phyloP scores from a whole-genome alignment of 2,888 invertebrate species.

The Drosophila flavopinicola region DNA sequence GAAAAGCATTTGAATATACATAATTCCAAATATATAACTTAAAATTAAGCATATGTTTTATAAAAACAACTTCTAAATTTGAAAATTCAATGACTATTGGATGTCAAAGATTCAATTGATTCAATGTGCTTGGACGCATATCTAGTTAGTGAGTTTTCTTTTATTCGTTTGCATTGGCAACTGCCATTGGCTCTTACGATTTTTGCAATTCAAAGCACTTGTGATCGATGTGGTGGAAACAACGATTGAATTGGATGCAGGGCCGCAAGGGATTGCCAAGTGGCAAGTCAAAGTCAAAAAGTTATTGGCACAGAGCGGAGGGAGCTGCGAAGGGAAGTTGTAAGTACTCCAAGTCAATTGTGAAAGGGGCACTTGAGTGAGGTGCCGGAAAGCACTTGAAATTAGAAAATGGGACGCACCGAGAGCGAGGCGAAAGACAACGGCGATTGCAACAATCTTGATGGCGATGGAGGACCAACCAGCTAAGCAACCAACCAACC shows the following conservation, averaged over 20 bases:
- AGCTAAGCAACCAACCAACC: constrained; percentile 25
- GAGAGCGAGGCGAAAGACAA: constrained; percentile 50
- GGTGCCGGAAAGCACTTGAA: constrained; percentile 67
- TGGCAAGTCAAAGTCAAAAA: constrained; percentile 58
- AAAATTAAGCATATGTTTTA: too few species aligned
- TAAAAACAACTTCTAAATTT: too few species aligned
- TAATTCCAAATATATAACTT: too few species aligned
- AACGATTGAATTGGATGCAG: constrained; percentile 24
- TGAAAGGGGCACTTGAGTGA: constrained; percentile 53
- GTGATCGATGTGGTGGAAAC: constrained; percentile 37
- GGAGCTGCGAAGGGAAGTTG: not conserved
- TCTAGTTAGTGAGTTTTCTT: not conserved
- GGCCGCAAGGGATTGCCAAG: constrained; percentile 37
- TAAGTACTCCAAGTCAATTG: constrained; percentile 33
- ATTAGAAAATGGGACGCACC: constrained; percentile 67
- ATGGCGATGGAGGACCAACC: constrained; percentile 33
- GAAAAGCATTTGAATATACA: too few species aligned
- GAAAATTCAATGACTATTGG: too few species aligned
- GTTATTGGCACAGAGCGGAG: constrained; percentile 13
- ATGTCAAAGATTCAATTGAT: too few species aligned
- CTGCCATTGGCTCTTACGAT: constrained; percentile 9
- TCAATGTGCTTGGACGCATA: not conserved
- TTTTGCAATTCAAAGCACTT: constrained; percentile 18
- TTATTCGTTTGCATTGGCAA: not conserved
- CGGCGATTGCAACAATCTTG: constrained; percentile 63